These are phyloP conservation scores for Miichthys miiuy DNA, from an alignment of 2,797 vertebrate genomes.

Conservation along the genomic window DNA sequence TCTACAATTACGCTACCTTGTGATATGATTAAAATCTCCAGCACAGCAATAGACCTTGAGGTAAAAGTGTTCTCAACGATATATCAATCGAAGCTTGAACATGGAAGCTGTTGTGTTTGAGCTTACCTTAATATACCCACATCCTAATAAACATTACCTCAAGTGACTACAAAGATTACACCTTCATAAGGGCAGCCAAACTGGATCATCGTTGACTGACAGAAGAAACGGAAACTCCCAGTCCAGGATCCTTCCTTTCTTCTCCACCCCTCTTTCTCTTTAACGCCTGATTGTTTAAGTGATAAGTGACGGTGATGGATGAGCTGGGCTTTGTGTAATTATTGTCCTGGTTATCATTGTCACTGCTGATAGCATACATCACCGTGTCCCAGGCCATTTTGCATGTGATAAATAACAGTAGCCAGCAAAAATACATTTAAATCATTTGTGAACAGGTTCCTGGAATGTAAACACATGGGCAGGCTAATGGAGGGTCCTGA, in stretches of 20 bases:
- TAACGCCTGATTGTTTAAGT: slow-evolving; percentile 81
- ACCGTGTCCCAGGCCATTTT: slow-evolving; percentile 79
- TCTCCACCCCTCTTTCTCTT: slow-evolving; percentile 64
- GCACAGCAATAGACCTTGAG: not conserved
- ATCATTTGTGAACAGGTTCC: slow-evolving; percentile 72
- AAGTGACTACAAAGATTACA: slow-evolving; percentile 35
- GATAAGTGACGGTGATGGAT: slow-evolving; percentile 87
- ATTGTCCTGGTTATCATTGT: slow-evolving; percentile 86
- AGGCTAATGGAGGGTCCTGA: slow-evolving; percentile 74
- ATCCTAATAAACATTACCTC: slow-evolving; percentile 26
- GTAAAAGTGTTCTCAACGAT: slow-evolving; percentile 11
- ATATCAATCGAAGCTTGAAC: slow-evolving; percentile 19
- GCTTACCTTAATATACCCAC: slow-evolving; percentile 6
- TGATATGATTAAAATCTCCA: not conserved
- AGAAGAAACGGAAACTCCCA: slow-evolving; percentile 40
- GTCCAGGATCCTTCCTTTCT: slow-evolving; percentile 64
- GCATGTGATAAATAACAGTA: slow-evolving; percentile 84
- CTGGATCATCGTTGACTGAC: slow-evolving; percentile 52
- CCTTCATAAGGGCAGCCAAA: slow-evolving; percentile 29
- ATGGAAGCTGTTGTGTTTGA: not conserved
- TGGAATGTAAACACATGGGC: slow-evolving; percentile 72
- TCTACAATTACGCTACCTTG: not conserved
- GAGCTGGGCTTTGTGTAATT: slow-evolving; percentile 83
- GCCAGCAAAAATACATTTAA: slow-evolving; percentile 63
- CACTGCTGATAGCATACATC: slow-evolving; percentile 83